These are phyloP conservation scores for Myiozetetes cayanensis DNA, from an alignment of 2,113 vertebrate genomes.

Conservation along the genomic window DNA sequence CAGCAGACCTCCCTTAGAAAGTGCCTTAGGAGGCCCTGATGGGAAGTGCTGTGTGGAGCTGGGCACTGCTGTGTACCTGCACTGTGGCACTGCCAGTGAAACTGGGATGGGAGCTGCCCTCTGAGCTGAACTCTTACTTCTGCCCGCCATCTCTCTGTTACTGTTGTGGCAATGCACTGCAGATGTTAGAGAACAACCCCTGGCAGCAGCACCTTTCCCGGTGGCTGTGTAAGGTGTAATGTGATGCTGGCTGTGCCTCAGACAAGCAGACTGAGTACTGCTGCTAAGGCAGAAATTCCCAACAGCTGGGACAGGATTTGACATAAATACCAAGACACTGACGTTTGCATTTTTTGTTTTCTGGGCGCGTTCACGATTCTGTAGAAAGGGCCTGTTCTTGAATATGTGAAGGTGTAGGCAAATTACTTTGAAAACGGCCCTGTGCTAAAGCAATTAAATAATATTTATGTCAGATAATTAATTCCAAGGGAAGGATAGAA, in stretches of 20 bases:
- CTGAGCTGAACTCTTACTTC: not conserved
- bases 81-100: not conserved
- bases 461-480: constrained; percentile 21
- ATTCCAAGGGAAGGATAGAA: constrained; percentile 31
- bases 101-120: not conserved
- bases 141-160: not conserved
- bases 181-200: not conserved
- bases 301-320: not conserved
- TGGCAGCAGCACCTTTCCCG: not conserved
- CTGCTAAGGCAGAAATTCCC: not conserved
- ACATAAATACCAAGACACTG: not conserved
- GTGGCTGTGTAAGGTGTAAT: not conserved
- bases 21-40: not conserved
- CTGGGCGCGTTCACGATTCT: fast-evolving
- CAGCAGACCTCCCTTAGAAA: not conserved
- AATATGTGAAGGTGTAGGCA: not conserved
- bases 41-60: not conserved
- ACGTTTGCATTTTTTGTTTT: not conserved
- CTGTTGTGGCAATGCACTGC: not conserved
- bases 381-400: not conserved
- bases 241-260: not conserved
- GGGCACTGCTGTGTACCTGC: fast-evolving
- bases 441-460: constrained; percentile 42
- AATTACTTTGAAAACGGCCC: not conserved
- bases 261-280: not conserved